phyloP scores from a whole-genome alignment of 2,888 invertebrate genomes.

The Leucophenga maculata region DNA sequence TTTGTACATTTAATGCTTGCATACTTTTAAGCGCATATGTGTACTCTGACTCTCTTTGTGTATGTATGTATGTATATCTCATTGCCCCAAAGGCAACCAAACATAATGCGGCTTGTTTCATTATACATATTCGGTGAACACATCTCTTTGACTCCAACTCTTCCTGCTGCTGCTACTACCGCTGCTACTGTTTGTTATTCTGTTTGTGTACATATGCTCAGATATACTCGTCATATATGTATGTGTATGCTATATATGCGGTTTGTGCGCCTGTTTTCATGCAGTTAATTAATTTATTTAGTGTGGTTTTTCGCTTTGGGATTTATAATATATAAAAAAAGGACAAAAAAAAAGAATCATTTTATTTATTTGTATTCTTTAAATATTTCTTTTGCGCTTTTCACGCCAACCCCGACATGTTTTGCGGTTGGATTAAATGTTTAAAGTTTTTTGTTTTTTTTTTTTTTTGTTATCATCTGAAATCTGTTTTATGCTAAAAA shows the following conservation, averaged over 20 bases:
- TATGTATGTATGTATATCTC: no score
- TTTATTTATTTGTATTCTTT: conserved; percentile 30
- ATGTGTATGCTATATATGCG: conserved; percentile 22
- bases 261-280: conserved; percentile 49
- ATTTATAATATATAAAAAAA: conserved; percentile 49
- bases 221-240: conserved; percentile 28
- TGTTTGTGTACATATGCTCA: conserved; percentile 5
- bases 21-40: conserved; percentile 9
- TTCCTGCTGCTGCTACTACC: no score
- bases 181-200: conserved; percentile 50
- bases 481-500: no score
- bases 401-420: neutral
- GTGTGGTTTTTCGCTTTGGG: conserved; percentile 62
- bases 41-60: neutral
- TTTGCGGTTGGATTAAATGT: conserved; percentile 32
- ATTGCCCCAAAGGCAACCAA: conserved; percentile 23
- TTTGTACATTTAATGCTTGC: conserved; percentile 21
- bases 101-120: conserved; percentile 26
- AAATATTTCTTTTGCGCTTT: conserved; percentile 29
- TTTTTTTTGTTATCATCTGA: no score
- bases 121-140: conserved; percentile 28
- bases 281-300: conserved; percentile 68
- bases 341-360: neutral
- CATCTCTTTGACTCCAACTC: conserved; percentile 50
- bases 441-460: neutral